Conservation (phyloP, 2,888 invertebrate genomes). For the Meloe dianella region DNA sequence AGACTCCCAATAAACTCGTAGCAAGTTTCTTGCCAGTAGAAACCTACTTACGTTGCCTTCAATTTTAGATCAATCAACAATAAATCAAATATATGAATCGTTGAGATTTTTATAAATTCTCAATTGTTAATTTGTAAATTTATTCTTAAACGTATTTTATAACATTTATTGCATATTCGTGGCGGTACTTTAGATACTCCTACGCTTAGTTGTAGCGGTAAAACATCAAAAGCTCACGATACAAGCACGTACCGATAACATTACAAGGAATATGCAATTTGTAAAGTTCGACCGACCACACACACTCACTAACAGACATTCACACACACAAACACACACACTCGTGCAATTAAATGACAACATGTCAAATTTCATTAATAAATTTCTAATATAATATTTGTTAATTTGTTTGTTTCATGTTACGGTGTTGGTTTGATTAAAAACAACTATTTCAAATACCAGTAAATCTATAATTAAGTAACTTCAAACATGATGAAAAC, state of each 20-base stretch:
- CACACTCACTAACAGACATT: too few relatives aligned
- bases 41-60: too few relatives aligned
- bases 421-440: not conserved
- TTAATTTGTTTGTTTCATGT: not conserved
- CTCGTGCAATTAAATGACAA: not conserved
- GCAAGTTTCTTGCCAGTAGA: too few relatives aligned
- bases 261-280: conserved; percentile 33
- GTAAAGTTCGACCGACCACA: conserved; percentile 4
- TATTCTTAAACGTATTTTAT: not conserved
- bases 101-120: not conserved
- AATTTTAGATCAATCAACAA: too few relatives aligned
- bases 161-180: conserved; percentile 7
- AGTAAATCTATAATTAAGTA: conserved; percentile 1
- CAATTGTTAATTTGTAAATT: not conserved
- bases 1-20: too few relatives aligned
- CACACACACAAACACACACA: conserved; percentile 28
- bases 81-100: too few relatives aligned
- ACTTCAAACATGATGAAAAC: not conserved
- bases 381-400: not conserved
- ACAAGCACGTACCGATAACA: conserved; percentile 13
- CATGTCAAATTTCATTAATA: not conserved
- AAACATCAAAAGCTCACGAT: conserved; percentile 32
- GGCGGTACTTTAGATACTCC: conserved; percentile 24
- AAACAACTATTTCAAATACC: not conserved
- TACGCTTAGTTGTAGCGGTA: conserved; percentile 31